These are phyloP conservation scores for Omphaloscelis lunosa DNA, from an alignment of 2,888 invertebrate species.

Conservation along the genomic window DNA sequence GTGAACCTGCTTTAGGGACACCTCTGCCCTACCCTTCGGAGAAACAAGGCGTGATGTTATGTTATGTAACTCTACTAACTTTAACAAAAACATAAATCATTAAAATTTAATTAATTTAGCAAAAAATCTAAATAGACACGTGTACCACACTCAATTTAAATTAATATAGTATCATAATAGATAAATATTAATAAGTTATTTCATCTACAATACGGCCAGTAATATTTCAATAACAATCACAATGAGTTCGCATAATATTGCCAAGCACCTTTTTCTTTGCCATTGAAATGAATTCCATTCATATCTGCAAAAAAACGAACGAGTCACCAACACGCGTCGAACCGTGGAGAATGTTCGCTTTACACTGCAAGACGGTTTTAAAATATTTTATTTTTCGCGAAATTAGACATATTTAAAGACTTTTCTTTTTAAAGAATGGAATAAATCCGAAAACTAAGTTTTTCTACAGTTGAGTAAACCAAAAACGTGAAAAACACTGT, in stretches of 20 bases:
- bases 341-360: conserved; percentile 18
- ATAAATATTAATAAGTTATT: not conserved
- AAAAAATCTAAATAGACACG: not conserved
- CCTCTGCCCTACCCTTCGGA: no score
- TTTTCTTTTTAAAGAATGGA: not conserved
- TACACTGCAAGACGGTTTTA: not conserved
- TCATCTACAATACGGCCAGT: not conserved
- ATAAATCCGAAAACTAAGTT: not conserved
- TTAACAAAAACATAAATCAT: not conserved
- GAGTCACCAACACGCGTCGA: conserved; percentile 17
- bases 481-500: no score
- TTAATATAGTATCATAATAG: not conserved
- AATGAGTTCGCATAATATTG: conserved; percentile 15
- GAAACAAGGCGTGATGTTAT: no score
- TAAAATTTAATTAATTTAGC: not conserved
- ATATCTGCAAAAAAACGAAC: conserved; percentile 11
- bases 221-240: not conserved
- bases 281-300: conserved; percentile 15
- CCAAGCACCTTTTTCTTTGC: not conserved
- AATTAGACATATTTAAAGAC: not conserved
- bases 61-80: not conserved
- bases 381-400: not conserved
- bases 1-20: no score
- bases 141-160: not conserved
- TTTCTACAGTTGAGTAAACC: not conserved